These are phyloP conservation scores for Mergus octosetaceus DNA, from an alignment of 2,797 vertebrate genomes.

Conservation along the genomic window DNA sequence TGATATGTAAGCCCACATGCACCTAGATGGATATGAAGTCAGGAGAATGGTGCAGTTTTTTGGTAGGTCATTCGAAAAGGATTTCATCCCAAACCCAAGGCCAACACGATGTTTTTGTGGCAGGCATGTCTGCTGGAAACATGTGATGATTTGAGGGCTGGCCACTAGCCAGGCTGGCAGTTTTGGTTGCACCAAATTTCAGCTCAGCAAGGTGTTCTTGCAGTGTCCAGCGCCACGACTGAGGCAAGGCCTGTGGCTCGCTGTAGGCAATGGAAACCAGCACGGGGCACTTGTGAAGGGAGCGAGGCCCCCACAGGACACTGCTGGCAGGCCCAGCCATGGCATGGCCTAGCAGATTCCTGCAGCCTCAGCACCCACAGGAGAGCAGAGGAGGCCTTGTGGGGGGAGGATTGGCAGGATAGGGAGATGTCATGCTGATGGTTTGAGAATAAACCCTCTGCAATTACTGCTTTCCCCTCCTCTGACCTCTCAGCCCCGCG, in stretches of 20 bases:
- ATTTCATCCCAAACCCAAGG: not conserved
- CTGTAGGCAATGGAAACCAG: not conserved
- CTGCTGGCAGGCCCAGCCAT: not conserved
- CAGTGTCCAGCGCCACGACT: rapidly evolving
- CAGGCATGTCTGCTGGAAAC: not conserved
- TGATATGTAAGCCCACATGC: not conserved
- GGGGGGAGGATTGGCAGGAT: not conserved
- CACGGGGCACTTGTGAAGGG: not conserved
- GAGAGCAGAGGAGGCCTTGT: not conserved
- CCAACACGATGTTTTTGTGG: not conserved
- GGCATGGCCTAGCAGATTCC: not conserved
- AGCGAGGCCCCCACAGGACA: rapidly evolving
- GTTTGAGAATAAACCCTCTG: constrained; percentile 4
- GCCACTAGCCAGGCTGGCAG: rapidly evolving
- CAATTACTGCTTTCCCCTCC: constrained; percentile 6
- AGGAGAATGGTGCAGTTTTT: not conserved
- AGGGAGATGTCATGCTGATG: not conserved
- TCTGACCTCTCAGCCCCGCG: not conserved
- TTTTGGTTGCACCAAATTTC: not conserved
- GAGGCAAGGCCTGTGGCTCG: not conserved
- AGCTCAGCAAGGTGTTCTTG: rapidly evolving
- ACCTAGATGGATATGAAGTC: not conserved
- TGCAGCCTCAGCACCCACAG: not conserved
- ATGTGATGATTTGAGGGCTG: not conserved
- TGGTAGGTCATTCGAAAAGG: not conserved